These are phyloP conservation scores for Zaprionus capensis DNA, from an alignment of 1,140 invertebrate genomes.

Conservation along the genomic window DNA sequence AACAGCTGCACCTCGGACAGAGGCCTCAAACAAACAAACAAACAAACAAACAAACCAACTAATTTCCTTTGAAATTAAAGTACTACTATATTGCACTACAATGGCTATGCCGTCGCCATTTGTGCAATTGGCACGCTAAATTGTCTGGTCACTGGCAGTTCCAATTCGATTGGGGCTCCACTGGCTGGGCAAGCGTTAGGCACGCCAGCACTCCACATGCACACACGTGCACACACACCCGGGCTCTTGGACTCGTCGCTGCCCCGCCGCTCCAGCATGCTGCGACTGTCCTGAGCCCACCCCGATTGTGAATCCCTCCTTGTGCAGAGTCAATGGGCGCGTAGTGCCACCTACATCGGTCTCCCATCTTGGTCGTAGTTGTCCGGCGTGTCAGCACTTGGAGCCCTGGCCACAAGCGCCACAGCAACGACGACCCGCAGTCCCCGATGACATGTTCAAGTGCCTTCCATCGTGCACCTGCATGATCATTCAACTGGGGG, in stretches of 20 bases:
- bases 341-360: slow-evolving; percentile 41
- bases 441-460: slow-evolving; percentile 30
- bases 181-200: slow-evolving; percentile 57
- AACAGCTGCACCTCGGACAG: slow-evolving; percentile 29
- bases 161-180: slow-evolving; percentile 24
- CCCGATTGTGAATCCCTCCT: slow-evolving; percentile 31
- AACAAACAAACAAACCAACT: slow-evolving; percentile 8
- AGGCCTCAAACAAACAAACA: slow-evolving; percentile 41
- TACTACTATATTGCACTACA: slow-evolving; percentile 62
- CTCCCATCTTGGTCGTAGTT: slow-evolving; percentile 25
- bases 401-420: slow-evolving; percentile 45
- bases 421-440: slow-evolving; percentile 31
- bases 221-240: slow-evolving; percentile 10
- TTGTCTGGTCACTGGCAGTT: slow-evolving; percentile 30
- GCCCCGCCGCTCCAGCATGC: slow-evolving; percentile 48
- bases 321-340: slow-evolving; percentile 68
- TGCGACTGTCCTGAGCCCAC: slow-evolving; percentile 45
- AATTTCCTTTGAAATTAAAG: neutral
- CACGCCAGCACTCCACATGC: slow-evolving; percentile 50
- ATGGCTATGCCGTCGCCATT: slow-evolving; percentile 68
- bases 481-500: slow-evolving; percentile 42
- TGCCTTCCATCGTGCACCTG: neutral
- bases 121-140: slow-evolving; percentile 72
- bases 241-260: slow-evolving; percentile 53
- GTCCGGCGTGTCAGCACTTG: slow-evolving; percentile 37